Conservation (phyloP, 2,888 invertebrate species). For the Digitonthophagus gazella region DNA sequence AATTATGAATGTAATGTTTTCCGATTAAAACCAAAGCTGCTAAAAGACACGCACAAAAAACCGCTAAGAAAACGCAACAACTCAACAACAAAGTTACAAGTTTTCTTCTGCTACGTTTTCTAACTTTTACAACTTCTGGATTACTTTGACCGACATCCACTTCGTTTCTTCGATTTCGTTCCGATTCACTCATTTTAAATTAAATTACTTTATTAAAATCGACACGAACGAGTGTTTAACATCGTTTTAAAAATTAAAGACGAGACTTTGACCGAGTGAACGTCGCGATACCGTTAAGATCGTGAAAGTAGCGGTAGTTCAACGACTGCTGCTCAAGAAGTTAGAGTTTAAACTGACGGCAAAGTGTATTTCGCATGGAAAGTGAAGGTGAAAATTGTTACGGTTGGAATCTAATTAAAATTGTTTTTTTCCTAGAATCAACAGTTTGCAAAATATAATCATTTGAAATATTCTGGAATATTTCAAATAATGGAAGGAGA, state of each 20-base stretch:
- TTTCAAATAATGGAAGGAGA: too few relatives aligned
- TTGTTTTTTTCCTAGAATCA: too few relatives aligned
- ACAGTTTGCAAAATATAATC: too few relatives aligned
- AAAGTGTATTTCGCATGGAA: neutral
- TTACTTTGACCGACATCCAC: neutral
- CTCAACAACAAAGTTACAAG: constrained; percentile 37
- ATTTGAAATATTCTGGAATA: too few relatives aligned
- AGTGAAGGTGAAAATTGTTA: neutral
- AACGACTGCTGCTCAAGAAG: neutral
- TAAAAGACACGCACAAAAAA: constrained; percentile 44
- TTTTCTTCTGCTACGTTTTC: constrained; percentile 9
- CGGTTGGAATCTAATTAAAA: too few relatives aligned
- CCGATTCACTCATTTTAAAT: neutral
- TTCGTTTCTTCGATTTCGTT: neutral
- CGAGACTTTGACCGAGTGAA: neutral
- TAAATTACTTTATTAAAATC: too few relatives aligned
- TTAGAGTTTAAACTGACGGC: neutral
- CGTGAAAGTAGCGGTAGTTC: neutral
- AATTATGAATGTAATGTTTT: constrained; percentile 32
- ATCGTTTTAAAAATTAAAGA: too few relatives aligned
- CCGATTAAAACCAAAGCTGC: constrained; percentile 45
- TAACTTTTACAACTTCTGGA: neutral
- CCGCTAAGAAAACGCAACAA: constrained; percentile 44
- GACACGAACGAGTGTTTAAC: too few relatives aligned
- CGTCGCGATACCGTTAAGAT: neutral